Evolutionary conservation across 2,797 vertebrate genomes (phyloP), one percentile per base, ranked within the genome.

Genomic region (Hippopotamyrus pictus): DNA sequence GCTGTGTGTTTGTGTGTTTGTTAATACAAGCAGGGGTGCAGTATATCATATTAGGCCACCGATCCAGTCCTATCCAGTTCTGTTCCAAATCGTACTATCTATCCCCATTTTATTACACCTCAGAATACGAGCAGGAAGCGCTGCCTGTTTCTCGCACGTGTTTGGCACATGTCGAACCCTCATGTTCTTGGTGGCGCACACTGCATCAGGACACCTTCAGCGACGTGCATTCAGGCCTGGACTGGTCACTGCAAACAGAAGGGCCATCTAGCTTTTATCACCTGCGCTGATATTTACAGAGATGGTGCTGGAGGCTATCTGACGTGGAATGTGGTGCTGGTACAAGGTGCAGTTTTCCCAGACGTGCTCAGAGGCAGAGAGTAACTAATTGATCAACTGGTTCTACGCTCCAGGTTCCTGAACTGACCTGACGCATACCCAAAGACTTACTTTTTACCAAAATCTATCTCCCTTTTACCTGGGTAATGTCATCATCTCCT

Each of bases 301-400:
- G 33, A 87, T 53, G 51, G 53, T 57, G 53, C 7, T 22, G 50
- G 46, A 53, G 19, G 86, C 53, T 37, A 53, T 87, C 51, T 87
- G 86, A 87, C 53, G 86, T 87, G 86, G 86, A 87, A 37, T 33
- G 51, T 19, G 4, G 53, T 14, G 14, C 2, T 3, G n/a, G 86
- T 87, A 87, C 86, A 87, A 87, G 86, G 86, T 87, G 86, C 86
- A 57, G 85, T 53, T 53, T 54, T 29, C 14, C 2, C 25, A 4
- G 22, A 53, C n/a, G n/a, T 51, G n/a, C 48, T 84, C 6, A 51
- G 48, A 25, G 25, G 83, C 44, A 25, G 25, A 37, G 53, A 33
- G 69, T 57, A 33, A 79, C 25, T 65, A 41, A 85, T 65, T 59
- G 14, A 29, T 83, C 41, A 12, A 1, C 19, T 6, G 0, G 51